These are phyloP conservation scores for Scomberomorus guttatus DNA, from an alignment of 2,797 vertebrate species.

Conservation along the genomic window DNA sequence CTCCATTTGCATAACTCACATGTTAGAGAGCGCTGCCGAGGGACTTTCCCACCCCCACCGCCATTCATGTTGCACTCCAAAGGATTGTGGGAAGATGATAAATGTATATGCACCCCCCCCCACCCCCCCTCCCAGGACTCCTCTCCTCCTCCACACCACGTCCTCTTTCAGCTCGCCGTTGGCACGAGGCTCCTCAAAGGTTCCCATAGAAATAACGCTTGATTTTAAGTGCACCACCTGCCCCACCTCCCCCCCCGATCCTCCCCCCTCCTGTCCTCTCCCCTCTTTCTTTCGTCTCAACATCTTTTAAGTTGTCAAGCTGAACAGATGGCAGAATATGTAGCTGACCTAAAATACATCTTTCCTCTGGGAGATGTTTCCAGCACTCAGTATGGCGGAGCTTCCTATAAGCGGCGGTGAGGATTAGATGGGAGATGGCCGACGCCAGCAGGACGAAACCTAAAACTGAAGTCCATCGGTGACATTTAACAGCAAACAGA, in stretches of 20 bases:
- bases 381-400: constrained; percentile 65
- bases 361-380: constrained; percentile 74
- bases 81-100: constrained; percentile 77
- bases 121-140: too few relatives aligned
- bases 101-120: constrained; percentile 58
- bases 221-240: constrained; percentile 8
- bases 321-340: constrained; percentile 83
- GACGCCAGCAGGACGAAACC: constrained; percentile 43
- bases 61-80: constrained; percentile 75
- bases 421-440: constrained; percentile 54
- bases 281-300: constrained; percentile 30
- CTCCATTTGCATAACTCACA: constrained; percentile 53
- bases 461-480: constrained; percentile 24
- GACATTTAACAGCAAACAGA: constrained; percentile 58
- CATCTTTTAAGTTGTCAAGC: constrained; percentile 68
- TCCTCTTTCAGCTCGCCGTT: constrained; percentile 32
- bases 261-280: constrained; percentile 13
- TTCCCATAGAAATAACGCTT: constrained; percentile 23
- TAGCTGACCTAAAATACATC: constrained; percentile 82
- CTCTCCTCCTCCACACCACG: neutral
- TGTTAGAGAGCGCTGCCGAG: constrained; percentile 47
- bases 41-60: constrained; percentile 51
- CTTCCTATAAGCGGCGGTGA: constrained; percentile 49
- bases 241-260: neutral
- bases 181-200: constrained; percentile 40